phyloP scores from a whole-genome alignment of 1,140 invertebrate species.

The Colletes gigas region DNA sequence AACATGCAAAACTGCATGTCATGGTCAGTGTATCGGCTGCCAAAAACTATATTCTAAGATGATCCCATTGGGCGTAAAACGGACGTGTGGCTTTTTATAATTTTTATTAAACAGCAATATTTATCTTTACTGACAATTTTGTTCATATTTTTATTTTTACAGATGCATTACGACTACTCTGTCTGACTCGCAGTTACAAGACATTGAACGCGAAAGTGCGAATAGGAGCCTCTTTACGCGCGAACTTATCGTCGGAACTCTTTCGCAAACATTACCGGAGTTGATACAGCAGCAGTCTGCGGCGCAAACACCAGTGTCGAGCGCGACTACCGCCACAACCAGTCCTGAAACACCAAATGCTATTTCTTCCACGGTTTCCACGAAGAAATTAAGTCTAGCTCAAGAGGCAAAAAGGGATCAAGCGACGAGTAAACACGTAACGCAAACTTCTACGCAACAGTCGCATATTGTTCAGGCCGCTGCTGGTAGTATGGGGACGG shows the following conservation, averaged over 20 bases:
- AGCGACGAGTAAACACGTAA: conserved; percentile 66
- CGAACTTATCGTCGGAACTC: conserved; percentile 85
- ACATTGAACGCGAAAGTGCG: conserved; percentile 83
- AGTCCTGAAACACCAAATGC: conserved; percentile 75
- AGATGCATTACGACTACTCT: conserved; percentile 84
- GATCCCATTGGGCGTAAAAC: background rate
- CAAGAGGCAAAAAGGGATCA: conserved; percentile 75
- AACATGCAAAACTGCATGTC: conserved; percentile 16
- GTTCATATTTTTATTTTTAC: conserved; percentile 57
- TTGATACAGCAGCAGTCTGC: conserved; percentile 71
- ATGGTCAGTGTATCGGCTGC: conserved; percentile 9
- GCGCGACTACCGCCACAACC: conserved; percentile 70
- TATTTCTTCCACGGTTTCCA: conserved; percentile 62
- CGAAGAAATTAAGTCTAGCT: conserved; percentile 69
- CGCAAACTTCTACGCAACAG: conserved; percentile 58
- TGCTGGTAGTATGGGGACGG: conserved; percentile 62
- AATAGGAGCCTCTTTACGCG: conserved; percentile 87
- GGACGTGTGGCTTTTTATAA: background rate
- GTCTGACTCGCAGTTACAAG: conserved; percentile 82
- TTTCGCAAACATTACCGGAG: conserved; percentile 80
- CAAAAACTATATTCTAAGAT: conserved; percentile 44
- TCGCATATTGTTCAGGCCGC: conserved; percentile 63
- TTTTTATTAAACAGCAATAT: background rate
- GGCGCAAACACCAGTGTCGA: conserved; percentile 71
- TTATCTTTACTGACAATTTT: background rate